Base-by-base conservation (phyloP, 2,113 vertebrate genomes). In the Nycticebus coucang region DNA sequence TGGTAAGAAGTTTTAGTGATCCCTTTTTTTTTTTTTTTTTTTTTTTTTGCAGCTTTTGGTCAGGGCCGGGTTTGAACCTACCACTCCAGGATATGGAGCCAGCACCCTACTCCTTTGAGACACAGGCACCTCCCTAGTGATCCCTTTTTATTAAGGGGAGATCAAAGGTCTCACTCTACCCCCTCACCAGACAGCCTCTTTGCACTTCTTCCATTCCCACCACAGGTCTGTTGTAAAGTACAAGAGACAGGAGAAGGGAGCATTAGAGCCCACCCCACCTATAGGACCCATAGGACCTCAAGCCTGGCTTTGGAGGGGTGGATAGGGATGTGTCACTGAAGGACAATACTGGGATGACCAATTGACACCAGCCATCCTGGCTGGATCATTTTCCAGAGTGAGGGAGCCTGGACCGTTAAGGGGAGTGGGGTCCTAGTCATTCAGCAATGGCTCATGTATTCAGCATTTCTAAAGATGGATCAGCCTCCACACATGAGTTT, bases 211-310 rank as follows among this genome's bases (percentile, higher is more conserved):
- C 33, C 13, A 22, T 60, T 72, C 75, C 41, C 15, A 35, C 22
- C 4, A 0, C n/a, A 10, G 1, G 17, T 62, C 19, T 5, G 9
- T 2, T 7, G 5, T 41, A 1, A 41, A 75, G 53, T 15, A 26
- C 3, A 6, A 21, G 12, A 59, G 69, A 60, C 4, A 60, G n/a
- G 14, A 64, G 3, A n/a, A 91, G 72, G 21, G 14, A 87, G 41
- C 26, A n/a, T 59, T 7, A 8, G 45, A 69, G 28, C 4, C 41
- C 60, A 9, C 10, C 50, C 1, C 7, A 15, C 10, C 11, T 28
- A 12, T 26, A 9, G 13, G 33, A 30, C 10, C 55, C n/a, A 35
- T 22, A 13, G 74, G 72, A 59, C 24, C 69, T 37, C 72, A 89
- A 28, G 8, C 14, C 26, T 17, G 6, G 24, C 30, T 89, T 84